Base-by-base conservation (phyloP, 1,140 invertebrate genomes). In the Drosophila repleta region DNA sequence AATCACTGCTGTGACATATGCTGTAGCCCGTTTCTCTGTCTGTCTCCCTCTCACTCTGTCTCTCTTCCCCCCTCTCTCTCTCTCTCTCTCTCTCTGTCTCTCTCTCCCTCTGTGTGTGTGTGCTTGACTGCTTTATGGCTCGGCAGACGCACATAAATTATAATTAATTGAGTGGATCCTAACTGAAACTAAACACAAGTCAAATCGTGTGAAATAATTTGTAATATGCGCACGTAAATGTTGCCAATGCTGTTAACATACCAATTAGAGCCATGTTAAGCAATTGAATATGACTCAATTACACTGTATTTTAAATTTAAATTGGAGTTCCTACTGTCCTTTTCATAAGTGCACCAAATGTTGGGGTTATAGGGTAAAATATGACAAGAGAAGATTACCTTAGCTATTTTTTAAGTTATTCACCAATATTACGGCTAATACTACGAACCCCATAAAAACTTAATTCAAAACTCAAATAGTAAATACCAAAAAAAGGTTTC, bases 181-280 rank as follows among this genome's bases (percentile, higher is more conserved):
- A 57, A 51, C 37, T 15, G 60, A 55, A 58, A 48, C 72, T 61
- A 76, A 84, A 85, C 66, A 76, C 66, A 76, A 58, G 67, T 51
- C 57, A 85, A 85, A 87, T 85, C 74, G 77, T 78, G 82, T 68
- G 82, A 78, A 74, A 77, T 81, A 87, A 81, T 85, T 81, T 75
- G 58, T 55, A 45, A 46, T 45, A 52, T 57, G 39, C n/a, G 55
- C 37, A 45, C 39, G 21, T 29, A 18, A 32, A 41, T 58, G 60
- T 41, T 70, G 49, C 10, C 20, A 32, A 6, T 53, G 48, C 53
- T 68, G 56, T 37, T 18, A 29, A 56, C 26, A 43, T 51, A 41
- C 26, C 35, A 17, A 49, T 24, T 43, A 13, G 39, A 43, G 39
- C 13, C n/a, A 15, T 77, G 75, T 21, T 20, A 4, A n/a, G 11